A percentile compares a stretch with the other conserved stretches of the same genome.
Conservation (phyloP, 2,888 invertebrate species). For the Acheta domesticus region DNA sequence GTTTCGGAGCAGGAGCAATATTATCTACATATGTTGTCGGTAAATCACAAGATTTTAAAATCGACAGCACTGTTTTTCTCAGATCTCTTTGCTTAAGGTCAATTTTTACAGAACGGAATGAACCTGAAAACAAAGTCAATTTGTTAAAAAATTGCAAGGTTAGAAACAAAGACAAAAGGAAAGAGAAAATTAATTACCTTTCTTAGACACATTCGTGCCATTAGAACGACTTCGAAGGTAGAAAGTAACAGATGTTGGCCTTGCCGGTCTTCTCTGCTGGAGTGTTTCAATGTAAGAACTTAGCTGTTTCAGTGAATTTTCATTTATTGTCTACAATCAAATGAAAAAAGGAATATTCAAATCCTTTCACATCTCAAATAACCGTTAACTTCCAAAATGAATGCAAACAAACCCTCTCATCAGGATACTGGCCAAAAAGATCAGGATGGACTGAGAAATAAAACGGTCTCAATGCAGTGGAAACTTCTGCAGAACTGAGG, state of each 20-base stretch:
- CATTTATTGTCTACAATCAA: conserved; percentile 72
- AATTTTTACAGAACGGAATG: conserved; percentile 72
- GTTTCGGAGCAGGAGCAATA: conserved; percentile 52
- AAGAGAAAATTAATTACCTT: neutral
- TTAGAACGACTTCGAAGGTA: conserved; percentile 64
- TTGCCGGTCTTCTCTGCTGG: conserved; percentile 59
- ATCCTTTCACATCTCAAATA: neutral
- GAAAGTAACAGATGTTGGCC: conserved; percentile 68
- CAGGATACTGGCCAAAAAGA: conserved; percentile 87
- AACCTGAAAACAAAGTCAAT: conserved; percentile 52
- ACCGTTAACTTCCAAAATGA: neutral
- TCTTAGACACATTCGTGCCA: conserved; percentile 42
- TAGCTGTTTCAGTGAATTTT: conserved; percentile 81
- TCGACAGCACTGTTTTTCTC: conserved; percentile 67
- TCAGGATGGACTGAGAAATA: conserved; percentile 96
- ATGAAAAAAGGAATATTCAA: conserved; percentile 23
- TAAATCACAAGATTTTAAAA: conserved; percentile 77
- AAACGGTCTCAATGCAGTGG: conserved; percentile 87
- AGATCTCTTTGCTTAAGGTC: conserved; percentile 65
- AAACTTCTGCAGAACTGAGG: conserved; percentile 76
- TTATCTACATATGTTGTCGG: conserved; percentile 84
- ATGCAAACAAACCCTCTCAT: conserved; percentile 65
- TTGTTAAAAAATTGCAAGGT: neutral
- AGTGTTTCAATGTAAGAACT: conserved; percentile 81
- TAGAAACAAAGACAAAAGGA: neutral